Evolutionary conservation across 2,113 vertebrate genomes (phyloP), one percentile per base, ranked within the genome.

Genomic region (Callospermophilus lateralis): DNA sequence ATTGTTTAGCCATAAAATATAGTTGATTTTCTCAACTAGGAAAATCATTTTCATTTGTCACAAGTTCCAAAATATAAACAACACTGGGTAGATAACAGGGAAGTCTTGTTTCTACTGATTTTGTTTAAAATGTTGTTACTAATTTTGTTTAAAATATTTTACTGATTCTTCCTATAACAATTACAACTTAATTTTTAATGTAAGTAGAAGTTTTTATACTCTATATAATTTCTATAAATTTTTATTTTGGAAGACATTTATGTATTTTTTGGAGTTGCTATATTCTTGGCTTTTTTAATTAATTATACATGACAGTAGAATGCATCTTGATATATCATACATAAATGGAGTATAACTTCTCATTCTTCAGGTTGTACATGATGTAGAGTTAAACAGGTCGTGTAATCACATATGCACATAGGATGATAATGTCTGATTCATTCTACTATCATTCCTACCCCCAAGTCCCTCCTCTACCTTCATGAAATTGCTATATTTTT

Each of bases 151-250:
- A 53, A 88, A 90, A 89, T 90, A 3, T 81, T 70, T 84, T 80
- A n/a, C 2, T 92, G 68, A 89, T 51, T 81, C 39, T 80, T 92
- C n/a, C 28, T 92, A 73, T 79, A 37, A 84, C 42, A 93, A 94
- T 39, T 88, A 84, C n/a, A 65, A 58, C 19, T 92, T 58, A 73
- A 72, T 78, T 67, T 95, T 96, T 4, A 80, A 8, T 84, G 87
- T 90, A 55, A 84, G 51, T 58, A 73, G 37, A 70, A 94, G 84
- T 5, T 81, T 85, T 76, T 70, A 55, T 58, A 20, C 90, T 55
- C 77, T 92, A 79, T 70, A 45, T 48, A 24, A 95, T 55, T 72
- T 48, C 86, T 92, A 79, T 70, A 90, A 77, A 78, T 45, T 73
- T 79, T 15, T 55, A 85, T 37, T 24, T 76, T 65, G 70, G 28